These are phyloP conservation scores for Steatornis caripensis DNA, from an alignment of 2,113 vertebrate species.

Conservation along the genomic window DNA sequence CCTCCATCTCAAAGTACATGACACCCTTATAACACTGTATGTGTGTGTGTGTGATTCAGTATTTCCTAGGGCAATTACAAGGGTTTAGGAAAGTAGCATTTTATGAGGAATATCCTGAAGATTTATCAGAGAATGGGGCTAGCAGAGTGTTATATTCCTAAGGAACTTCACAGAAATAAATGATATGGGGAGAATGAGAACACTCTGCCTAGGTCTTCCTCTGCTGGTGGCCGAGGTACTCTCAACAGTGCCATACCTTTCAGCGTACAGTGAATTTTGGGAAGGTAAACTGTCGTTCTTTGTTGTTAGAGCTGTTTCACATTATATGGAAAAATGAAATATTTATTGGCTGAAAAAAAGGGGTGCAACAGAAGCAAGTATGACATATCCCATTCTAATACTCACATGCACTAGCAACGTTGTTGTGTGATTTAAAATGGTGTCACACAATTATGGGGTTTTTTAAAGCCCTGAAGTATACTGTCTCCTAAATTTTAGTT, in stretches of 20 bases:
- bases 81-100: not conserved
- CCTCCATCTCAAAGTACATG: not conserved
- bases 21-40: not conserved
- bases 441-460: fast-evolving
- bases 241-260: not conserved
- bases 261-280: not conserved
- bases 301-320: not conserved
- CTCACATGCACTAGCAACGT: not conserved
- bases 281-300: not conserved
- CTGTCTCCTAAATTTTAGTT: not conserved
- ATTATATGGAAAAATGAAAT: not conserved
- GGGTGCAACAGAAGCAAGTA: not conserved
- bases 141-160: not conserved
- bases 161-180: not conserved
- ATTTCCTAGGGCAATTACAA: not conserved
- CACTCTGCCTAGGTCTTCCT: not conserved
- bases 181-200: not conserved
- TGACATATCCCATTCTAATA: not conserved
- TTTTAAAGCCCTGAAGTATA: not conserved
- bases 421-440: not conserved
- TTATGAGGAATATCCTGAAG: not conserved
- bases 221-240: not conserved
- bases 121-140: not conserved
- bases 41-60: not conserved
- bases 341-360: not conserved